phyloP scores from a whole-genome alignment of 2,888 invertebrate species.

The Alloscopus bannaensis region DNA sequence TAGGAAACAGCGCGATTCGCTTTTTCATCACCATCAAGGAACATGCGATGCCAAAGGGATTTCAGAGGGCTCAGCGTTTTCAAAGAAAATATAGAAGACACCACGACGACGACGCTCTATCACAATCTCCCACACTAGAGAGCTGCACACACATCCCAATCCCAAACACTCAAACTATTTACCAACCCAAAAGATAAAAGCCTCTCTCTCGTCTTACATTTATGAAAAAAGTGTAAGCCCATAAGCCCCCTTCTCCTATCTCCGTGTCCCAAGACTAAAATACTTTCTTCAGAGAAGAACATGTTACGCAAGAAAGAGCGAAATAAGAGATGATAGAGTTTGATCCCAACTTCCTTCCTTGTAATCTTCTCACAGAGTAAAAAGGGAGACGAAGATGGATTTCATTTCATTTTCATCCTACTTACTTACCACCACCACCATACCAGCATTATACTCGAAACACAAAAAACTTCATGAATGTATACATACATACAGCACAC shows the following conservation, averaged over 20 bases:
- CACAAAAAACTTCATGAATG: not conserved
- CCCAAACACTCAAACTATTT: constrained; percentile 47
- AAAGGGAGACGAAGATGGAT: constrained; percentile 18
- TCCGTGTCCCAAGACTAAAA: constrained; percentile 34
- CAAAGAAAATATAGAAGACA: constrained; percentile 48
- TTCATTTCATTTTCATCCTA: constrained; percentile 47
- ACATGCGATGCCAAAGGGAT: constrained; percentile 59
- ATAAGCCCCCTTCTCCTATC: constrained; percentile 42
- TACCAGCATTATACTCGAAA: too few species aligned
- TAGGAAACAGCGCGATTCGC: constrained; percentile 49
- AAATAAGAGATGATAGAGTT: constrained; percentile 58
- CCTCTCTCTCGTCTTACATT: constrained; percentile 28
- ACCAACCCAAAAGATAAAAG: constrained; percentile 49
- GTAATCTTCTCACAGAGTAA: constrained; percentile 49
- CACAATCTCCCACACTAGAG: constrained; percentile 51
- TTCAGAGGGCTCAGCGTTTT: constrained; percentile 59
- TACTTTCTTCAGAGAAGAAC: constrained; percentile 44
- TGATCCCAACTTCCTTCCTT: constrained; percentile 60
- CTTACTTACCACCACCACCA: not conserved
- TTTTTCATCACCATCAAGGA: constrained; percentile 55
- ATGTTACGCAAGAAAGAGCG: constrained; percentile 44
- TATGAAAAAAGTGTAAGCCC: constrained; percentile 57
- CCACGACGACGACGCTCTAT: too few species aligned
- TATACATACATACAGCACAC: constrained; percentile 9
- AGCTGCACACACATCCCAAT: constrained; percentile 20